Conservation (phyloP, 2,888 invertebrate species). For the Dryadula phaetusa region DNA sequence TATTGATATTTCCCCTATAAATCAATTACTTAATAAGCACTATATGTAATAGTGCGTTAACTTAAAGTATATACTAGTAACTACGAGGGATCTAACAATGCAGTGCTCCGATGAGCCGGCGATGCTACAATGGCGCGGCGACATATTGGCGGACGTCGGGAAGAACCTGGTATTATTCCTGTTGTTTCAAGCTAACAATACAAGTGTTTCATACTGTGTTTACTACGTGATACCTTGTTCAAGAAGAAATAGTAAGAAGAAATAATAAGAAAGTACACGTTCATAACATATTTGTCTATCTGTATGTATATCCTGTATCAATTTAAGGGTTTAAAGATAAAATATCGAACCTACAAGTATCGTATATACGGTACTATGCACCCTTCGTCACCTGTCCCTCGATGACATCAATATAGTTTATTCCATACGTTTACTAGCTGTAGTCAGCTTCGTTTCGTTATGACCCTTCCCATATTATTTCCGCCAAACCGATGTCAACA, state of each 20-base stretch:
- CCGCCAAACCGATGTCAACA: too few species aligned
- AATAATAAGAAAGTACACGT: background rate
- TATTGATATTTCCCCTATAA: background rate
- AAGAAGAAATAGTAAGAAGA: background rate
- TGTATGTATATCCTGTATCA: too few species aligned
- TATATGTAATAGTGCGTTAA: background rate
- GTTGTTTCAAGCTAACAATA: conserved; percentile 22
- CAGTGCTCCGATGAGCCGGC: conserved; percentile 22
- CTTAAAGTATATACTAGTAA: background rate
- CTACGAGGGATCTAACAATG: conserved; percentile 13
- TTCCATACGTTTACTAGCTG: too few species aligned
- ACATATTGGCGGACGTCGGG: conserved; percentile 32
- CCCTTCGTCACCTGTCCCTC: too few species aligned
- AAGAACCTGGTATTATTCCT: conserved; percentile 8
- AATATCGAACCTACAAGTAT: too few species aligned
- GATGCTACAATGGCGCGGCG: conserved; percentile 25
- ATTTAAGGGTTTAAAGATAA: too few species aligned
- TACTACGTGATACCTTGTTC: background rate
- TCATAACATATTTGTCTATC: background rate
- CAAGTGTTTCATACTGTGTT: conserved; percentile 12
- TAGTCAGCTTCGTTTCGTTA: too few species aligned
- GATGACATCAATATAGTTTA: too few species aligned
- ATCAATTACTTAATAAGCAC: background rate
- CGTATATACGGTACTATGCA: too few species aligned
- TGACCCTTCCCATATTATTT: too few species aligned